Base-by-base conservation (phyloP, 2,888 invertebrate genomes). In the Tetranychus truncatus region DNA sequence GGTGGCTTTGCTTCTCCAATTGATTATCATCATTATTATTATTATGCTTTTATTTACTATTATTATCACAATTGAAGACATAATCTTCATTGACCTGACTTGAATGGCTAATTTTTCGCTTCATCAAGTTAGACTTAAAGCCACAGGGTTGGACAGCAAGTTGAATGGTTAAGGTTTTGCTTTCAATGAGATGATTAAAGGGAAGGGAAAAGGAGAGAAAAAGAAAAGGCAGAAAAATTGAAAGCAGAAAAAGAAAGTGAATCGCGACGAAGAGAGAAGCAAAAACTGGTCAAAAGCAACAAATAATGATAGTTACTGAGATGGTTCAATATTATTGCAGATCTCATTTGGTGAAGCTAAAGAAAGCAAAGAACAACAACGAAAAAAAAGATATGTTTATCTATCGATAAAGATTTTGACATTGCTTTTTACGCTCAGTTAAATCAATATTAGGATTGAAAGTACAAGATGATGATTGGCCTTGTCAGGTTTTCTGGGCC, bases 331-430 rank as follows among this genome's bases (percentile, higher is more conserved):
- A 66, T 15, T 1, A 66, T 66, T 66, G 18, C 66, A 66, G 15
- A 18, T 20, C 66, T 15, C 11, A 34, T 34, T 34, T 4, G 34
- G 4, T 34, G 34, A 34, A 34, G 34, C 34, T 55, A 15, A 55
- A 55, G 55, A 55, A 55, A 55, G 55, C 9, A 55, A 55, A 55
- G 9, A 55, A 55, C 9, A 55, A 55, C 55, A 55, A 55, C 55
- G 15, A 55, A 55, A 55, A 55, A 55, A 55, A 55, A 69, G 69
- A 69, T 20, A 69, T 69, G 20, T 69, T 69, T 20, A 69, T 55
- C 55, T 55, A 55, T 55, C 55, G 15, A 55, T 11, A 20, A 69
- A 18, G 69, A 69, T 24, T 24, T 24, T 69, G 69, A 69, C 69
- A 69, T 69, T 11, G 69, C 21, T 21, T 69, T 69, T 69, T 69